Evolutionary conservation across 2,797 vertebrate species (phyloP), one percentile per base, ranked within the genome.

Genomic region (Lerista edwardsae): DNA sequence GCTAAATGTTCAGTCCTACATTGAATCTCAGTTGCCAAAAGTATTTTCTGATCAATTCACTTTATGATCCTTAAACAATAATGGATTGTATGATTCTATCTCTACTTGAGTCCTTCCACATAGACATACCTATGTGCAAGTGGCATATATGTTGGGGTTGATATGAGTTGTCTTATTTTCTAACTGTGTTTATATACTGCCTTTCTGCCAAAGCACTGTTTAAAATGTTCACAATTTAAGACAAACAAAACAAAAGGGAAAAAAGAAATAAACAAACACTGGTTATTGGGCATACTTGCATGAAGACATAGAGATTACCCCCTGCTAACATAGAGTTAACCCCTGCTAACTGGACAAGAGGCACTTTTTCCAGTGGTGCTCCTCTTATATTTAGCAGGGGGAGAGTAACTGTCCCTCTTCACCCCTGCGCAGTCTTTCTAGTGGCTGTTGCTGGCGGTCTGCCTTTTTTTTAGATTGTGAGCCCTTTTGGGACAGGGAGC

Each of bases 1-100:
- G 90, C 92, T 93, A 90, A 91, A 82, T 90, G 75, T 79, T 88
- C 93, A 91, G 76, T 91, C 93, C 90, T 85, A 83, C 91, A 90
- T n/a, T 93, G 91, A 92, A 86, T 89, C 89, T 86, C 85, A 88
- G 44, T 90, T 92, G 93, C 77, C 89, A 92, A 91, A 88, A 89
- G 69, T 93, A 90, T 91, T 93, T 78, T 86, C 34, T 91, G 90
- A 87, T 93, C 93, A n/a, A n/a, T n/a, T n/a, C n/a, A 61, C 90
- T 85, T 91, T 47, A 83, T 87, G 87, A 80, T 90, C 93, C 76
- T 87, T 78, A 91, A 94, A 88, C 88, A 90, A 90, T 87, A 86
- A 55, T 83, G 71, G 77, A 87, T 81, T 88, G 68, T 85, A 84
- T 39, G 73, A 44, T 71, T 87, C 86, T 83, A 75, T 74, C 85